Base-by-base conservation (phyloP, 2,113 vertebrate species). In the Artemisiospiza belli region DNA sequence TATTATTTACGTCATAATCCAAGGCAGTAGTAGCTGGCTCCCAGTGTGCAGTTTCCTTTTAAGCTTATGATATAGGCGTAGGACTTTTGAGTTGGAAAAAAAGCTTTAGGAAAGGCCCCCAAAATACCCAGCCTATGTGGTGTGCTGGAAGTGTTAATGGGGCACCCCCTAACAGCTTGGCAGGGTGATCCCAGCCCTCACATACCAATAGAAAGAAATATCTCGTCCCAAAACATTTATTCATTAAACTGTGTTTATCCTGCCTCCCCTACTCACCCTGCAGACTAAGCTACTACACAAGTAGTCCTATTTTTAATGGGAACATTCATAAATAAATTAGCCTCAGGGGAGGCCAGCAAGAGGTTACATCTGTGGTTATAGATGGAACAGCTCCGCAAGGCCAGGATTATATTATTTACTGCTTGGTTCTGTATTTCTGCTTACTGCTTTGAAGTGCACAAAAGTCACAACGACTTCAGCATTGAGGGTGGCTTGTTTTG, bases 301-400 rank as follows among this genome's bases (percentile, higher is more conserved):
- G 77, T 18, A 44, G 62, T 85, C 79, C 91, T 92, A 49, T 91
- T 94, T 95, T 92, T 95, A 94, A 91, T 90, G 84, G 87, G 81
- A 79, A 61, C 37, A 21, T 89, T 94, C 87, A 76, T 87, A 94
- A 94, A 68, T 85, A 66, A 90, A 83, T 72, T 49, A 41, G 84
- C 91, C 91, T 62, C 43, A 12, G 87, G 94, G 82, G 73, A 85
- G 44, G 67, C 83, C 0, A 0, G 70, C 63, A 85, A 81, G 82
- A 80, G 83, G 83, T 94, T 93, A 39, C 59, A 41, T 92, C 44
- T 73, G 58, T 0, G 7, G 62, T 52, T 89, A 14, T 19, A 74
- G 89, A 90, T 76, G 80, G 69, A 80, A 77, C 17, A 6, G 66
- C 63, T 87, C 43, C 16, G 14, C 3, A 43, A 54, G 77, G 61